These are phyloP conservation scores for Gobius niger DNA, from an alignment of 2,113 vertebrate genomes.

Conservation along the genomic window DNA sequence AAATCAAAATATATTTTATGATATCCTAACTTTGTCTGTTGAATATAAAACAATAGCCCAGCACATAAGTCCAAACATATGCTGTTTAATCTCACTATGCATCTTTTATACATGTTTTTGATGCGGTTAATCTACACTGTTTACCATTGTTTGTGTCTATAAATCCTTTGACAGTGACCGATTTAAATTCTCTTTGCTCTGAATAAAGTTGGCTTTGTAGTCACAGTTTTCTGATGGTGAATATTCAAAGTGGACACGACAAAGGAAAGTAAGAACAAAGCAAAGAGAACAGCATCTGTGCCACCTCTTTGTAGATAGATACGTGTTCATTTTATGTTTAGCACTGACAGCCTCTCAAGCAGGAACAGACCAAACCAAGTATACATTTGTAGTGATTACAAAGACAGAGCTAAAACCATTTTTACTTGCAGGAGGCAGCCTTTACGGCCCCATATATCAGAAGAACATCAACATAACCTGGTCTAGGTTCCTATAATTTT, in stretches of 20 bases:
- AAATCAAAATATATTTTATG: no score
- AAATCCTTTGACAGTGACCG: conserved; percentile 3
- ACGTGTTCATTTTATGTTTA: background rate
- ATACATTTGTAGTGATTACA: conserved; percentile 1
- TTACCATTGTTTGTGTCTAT: conserved; percentile 10
- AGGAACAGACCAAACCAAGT: background rate
- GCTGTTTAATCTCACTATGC: conserved; percentile 52
- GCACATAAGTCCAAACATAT: conserved; percentile 31
- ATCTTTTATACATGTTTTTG: conserved; percentile 37
- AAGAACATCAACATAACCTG: background rate
- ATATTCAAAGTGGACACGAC: conserved; percentile 10
- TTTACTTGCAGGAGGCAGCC: conserved; percentile 34
- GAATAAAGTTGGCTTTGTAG: background rate
- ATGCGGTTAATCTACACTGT: conserved; percentile 36
- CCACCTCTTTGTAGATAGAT: conserved; percentile 25
- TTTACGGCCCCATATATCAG: conserved; percentile 5
- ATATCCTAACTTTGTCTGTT: background rate
- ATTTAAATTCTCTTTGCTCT: conserved; percentile 51
- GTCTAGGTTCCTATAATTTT: background rate
- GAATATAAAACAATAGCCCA: background rate
- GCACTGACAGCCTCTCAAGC: background rate
- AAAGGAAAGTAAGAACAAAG: conserved; percentile 13
- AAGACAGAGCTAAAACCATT: no score
- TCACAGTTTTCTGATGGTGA: conserved; percentile 20
- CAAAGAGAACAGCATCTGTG: conserved; percentile 1